phyloP scores from a whole-genome alignment of 2,888 invertebrate species.

The Cylloceria caligata region DNA sequence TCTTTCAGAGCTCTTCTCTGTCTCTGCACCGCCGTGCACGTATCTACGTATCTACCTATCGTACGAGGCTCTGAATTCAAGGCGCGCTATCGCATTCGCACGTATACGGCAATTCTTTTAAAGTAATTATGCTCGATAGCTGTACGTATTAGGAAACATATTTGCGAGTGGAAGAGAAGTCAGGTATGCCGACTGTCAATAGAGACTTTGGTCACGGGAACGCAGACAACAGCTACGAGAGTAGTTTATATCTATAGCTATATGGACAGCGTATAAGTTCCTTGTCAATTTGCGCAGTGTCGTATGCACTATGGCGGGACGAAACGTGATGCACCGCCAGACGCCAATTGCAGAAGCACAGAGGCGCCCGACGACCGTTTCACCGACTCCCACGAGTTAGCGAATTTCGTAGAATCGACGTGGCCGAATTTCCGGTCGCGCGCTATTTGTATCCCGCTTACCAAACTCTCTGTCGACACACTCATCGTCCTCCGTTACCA shows the following conservation, averaged over 20 bases:
- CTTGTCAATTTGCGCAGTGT: conserved; percentile 17
- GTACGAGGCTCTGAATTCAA: background rate
- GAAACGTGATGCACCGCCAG: conserved; percentile 3
- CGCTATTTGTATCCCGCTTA: conserved; percentile 53
- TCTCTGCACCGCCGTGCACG: background rate
- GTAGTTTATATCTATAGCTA: background rate
- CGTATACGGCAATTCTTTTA: conserved; percentile 25
- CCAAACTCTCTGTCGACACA: conserved; percentile 33
- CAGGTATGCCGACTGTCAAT: conserved; percentile 20
- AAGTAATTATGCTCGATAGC: conserved; percentile 34
- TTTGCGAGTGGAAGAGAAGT: background rate
- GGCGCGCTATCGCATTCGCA: conserved; percentile 10
- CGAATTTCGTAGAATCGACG: conserved; percentile 51
- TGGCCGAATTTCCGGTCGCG: conserved; percentile 56
- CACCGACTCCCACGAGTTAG: conserved; percentile 20
- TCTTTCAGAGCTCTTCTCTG: conserved; percentile 35
- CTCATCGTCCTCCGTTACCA: conserved; percentile 20
- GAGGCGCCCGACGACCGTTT: conserved; percentile 10
- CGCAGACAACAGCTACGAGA: background rate
- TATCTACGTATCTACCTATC: background rate
- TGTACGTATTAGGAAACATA: background rate
- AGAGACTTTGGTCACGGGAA: conserved; percentile 9
- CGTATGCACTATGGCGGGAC: conserved; percentile 1
- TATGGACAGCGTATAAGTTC: background rate
- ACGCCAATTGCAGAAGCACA: conserved; percentile 25